phyloP scores from a whole-genome alignment of 1,140 invertebrate species.

The Caenorhabditis latens region DNA sequence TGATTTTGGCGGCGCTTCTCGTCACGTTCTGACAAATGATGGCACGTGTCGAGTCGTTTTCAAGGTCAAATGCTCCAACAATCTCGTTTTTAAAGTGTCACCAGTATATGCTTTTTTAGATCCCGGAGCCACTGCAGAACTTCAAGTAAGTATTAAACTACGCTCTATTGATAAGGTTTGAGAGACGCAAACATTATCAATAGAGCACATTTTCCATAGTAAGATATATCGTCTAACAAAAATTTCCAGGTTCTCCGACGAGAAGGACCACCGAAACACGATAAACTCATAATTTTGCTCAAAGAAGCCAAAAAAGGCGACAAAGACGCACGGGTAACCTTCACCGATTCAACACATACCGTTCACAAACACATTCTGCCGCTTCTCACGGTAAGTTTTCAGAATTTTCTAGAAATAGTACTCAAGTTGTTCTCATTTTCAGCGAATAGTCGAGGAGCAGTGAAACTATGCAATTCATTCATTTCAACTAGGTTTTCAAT shows the following conservation, averaged over 20 bases:
- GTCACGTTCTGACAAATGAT: slow-evolving; percentile 57
- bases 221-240: background rate
- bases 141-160: background rate
- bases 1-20: slow-evolving; percentile 63
- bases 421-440: background rate
- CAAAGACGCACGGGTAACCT: slow-evolving; percentile 46
- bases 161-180: too few species aligned
- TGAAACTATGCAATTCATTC: background rate
- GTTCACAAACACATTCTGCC: slow-evolving; percentile 25
- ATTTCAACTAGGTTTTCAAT: slow-evolving; percentile 52
- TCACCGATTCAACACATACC: slow-evolving; percentile 46
- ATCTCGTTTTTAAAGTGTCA: slow-evolving; percentile 59
- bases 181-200: too few species aligned
- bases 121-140: slow-evolving; percentile 20
- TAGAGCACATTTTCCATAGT: too few species aligned
- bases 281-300: slow-evolving; percentile 32
- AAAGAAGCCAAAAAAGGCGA: slow-evolving; percentile 52
- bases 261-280: slow-evolving; percentile 44
- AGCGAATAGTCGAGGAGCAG: slow-evolving; percentile 45
- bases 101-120: slow-evolving; percentile 41
- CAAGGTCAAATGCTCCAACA: slow-evolving; percentile 63
- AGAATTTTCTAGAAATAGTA: background rate
- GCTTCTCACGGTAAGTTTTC: slow-evolving; percentile 11
- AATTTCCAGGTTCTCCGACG: slow-evolving; percentile 19
- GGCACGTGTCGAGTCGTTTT: slow-evolving; percentile 56